Conservation (phyloP, 2,797 vertebrate genomes). For the Atherinosoma microstoma region DNA sequence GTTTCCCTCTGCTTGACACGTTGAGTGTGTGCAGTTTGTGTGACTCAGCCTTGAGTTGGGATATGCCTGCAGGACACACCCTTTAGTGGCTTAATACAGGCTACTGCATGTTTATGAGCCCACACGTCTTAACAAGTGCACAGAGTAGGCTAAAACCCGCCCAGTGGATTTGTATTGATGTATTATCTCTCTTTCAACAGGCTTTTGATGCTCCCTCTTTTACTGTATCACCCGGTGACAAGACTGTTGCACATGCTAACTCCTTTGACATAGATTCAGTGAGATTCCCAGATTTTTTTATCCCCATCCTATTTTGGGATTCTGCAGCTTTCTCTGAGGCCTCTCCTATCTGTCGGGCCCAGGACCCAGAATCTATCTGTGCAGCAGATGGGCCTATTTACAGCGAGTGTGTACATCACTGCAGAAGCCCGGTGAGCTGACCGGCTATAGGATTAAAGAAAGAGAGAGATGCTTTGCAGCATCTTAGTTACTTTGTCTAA, state of each 20-base stretch:
- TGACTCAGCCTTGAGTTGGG: constrained; percentile 33
- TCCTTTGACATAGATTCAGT: constrained; percentile 18
- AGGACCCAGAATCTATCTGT: constrained; percentile 52
- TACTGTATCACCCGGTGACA: constrained; percentile 6
- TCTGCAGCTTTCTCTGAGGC: constrained; percentile 35
- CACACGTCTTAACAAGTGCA: constrained; percentile 58
- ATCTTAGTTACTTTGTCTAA: constrained; percentile 69
- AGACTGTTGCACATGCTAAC: constrained; percentile 22
- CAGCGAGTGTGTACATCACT: constrained; percentile 32
- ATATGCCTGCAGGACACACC: constrained; percentile 53
- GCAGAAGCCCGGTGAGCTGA: constrained; percentile 50
- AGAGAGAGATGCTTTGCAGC: constrained; percentile 46
- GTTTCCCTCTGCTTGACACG: constrained; percentile 1
- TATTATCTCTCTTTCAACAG: constrained; percentile 14
- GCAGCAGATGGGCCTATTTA: constrained; percentile 55
- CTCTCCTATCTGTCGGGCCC: constrained; percentile 46
- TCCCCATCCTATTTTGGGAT: constrained; percentile 44
- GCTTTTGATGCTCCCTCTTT: constrained; percentile 9
- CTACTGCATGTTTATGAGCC: constrained; percentile 55
- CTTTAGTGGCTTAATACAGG: constrained; percentile 57
- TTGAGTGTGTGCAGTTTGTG: constrained; percentile 25
- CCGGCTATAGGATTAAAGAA: constrained; percentile 55
- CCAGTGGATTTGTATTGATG: constrained; percentile 27
- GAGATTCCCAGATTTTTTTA: constrained; percentile 37
- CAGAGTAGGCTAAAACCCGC: not conserved